These are phyloP conservation scores for Aphrophora alni DNA, from an alignment of 2,888 invertebrate genomes.

Conservation along the genomic window DNA sequence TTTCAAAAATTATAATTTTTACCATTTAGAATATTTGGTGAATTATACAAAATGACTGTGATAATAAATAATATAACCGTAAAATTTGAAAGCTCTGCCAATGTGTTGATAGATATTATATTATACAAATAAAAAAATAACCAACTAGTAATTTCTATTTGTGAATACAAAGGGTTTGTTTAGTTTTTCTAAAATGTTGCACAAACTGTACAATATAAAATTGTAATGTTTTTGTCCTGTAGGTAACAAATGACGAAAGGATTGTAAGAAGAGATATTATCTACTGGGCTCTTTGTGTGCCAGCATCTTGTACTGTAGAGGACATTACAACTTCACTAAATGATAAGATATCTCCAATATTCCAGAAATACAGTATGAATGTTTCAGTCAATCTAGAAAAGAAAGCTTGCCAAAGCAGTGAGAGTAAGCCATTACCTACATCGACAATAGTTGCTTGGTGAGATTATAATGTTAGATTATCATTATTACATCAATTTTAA, in stretches of 20 bases:
- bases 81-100: too few species aligned
- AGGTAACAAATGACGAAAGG: constrained; percentile 59
- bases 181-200: too few species aligned
- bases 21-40: too few species aligned
- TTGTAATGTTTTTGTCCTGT: constrained; percentile 48
- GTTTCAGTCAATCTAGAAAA: constrained; percentile 32
- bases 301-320: constrained; percentile 63
- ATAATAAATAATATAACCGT: too few species aligned
- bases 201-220: neutral
- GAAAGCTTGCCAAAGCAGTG: neutral
- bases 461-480: too few species aligned
- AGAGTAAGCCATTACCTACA: neutral
- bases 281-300: constrained; percentile 73
- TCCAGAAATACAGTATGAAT: constrained; percentile 34
- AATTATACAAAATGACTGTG: too few species aligned
- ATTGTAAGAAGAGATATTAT: constrained; percentile 54
- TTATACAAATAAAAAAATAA: too few species aligned
- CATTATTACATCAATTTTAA: too few species aligned
- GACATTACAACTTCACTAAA: constrained; percentile 66
- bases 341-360: constrained; percentile 53
- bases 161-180: too few species aligned
- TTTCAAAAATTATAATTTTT: too few species aligned
- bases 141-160: too few species aligned
- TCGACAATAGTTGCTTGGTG: neutral
- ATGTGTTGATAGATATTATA: too few species aligned